Percentiles rank a stretch among this genome's conserved stretches.
These are phyloP conservation scores for Tortricodes alternella DNA, from an alignment of 2,888 invertebrate species.

Conservation along the genomic window DNA sequence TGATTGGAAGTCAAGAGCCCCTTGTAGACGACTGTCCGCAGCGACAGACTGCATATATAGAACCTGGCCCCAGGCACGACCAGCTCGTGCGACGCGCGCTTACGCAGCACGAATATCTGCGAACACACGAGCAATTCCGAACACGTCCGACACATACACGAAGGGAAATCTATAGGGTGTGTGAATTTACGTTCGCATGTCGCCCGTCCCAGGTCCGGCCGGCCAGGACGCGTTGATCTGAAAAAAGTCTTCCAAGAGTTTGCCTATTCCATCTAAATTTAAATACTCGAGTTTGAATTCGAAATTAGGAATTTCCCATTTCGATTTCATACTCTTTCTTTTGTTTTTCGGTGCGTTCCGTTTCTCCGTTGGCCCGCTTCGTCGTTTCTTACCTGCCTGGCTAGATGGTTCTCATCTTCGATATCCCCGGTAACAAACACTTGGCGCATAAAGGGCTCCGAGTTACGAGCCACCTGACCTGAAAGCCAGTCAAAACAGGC, in stretches of 20 bases:
- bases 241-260: conserved; percentile 69
- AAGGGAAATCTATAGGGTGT: conserved; percentile 39
- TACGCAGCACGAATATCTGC: conserved; percentile 95
- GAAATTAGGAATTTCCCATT: conserved; percentile 46
- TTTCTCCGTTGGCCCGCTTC: conserved; percentile 31
- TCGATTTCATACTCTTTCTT: conserved; percentile 66
- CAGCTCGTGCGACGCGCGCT: conserved; percentile 95
- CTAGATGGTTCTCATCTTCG: conserved; percentile 82
- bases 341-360: conserved; percentile 22
- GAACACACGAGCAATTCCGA: conserved; percentile 43
- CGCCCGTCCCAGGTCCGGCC: conserved; percentile 56
- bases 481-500: conserved; percentile 72
- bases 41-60: conserved; percentile 97
- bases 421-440: conserved; percentile 90
- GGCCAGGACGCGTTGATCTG: conserved; percentile 63
- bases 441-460: conserved; percentile 98
- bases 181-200: conserved; percentile 66
- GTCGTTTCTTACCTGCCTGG: conserved; percentile 84
- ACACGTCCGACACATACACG: conserved; percentile 19
- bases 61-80: conserved; percentile 93
- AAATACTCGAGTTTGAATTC: conserved; percentile 60
- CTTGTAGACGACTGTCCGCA: conserved; percentile 97
- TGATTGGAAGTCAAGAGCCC: conserved; percentile 98
- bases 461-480: conserved; percentile 94
- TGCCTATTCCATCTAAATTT: conserved; percentile 40